phyloP scores from a whole-genome alignment of 2,797 vertebrate species.

The Sebastes goodei region DNA sequence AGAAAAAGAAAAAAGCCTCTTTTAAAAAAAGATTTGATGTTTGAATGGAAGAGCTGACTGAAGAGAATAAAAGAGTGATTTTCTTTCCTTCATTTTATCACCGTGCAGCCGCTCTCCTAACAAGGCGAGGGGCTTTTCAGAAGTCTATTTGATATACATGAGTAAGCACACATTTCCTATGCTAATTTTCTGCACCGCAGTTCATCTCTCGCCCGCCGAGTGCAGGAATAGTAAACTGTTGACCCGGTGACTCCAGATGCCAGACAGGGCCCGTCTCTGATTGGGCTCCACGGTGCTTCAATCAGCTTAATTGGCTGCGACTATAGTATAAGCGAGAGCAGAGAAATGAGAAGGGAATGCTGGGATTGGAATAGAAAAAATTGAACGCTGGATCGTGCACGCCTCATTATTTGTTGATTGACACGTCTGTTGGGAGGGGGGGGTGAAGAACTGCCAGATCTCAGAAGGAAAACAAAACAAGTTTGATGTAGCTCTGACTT shows the following conservation, averaged over 20 bases:
- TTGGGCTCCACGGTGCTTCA: slow-evolving; percentile 62
- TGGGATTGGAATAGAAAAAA: slow-evolving; percentile 29
- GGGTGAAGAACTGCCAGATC: not conserved
- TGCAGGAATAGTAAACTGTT: slow-evolving; percentile 56
- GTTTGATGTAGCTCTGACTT: slow-evolving; percentile 8
- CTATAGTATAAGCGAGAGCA: slow-evolving; percentile 36
- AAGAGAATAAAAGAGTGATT: slow-evolving; percentile 27
- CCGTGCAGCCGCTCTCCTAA: slow-evolving; percentile 7
- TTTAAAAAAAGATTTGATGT: slow-evolving; percentile 38
- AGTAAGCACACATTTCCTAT: slow-evolving; percentile 65
- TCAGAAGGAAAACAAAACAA: slow-evolving; percentile 31
- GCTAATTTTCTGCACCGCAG: slow-evolving; percentile 47
- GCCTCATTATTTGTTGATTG: slow-evolving; percentile 62
- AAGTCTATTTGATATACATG: slow-evolving; percentile 64
- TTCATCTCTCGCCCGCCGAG: slow-evolving; percentile 44
- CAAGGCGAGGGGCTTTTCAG: slow-evolving; percentile 37
- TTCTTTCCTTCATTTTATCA: slow-evolving; percentile 14
- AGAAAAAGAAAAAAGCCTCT: not conserved
- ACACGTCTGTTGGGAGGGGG: slow-evolving; percentile 9
- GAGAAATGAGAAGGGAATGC: slow-evolving; percentile 32
- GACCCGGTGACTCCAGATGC: slow-evolving; percentile 63
- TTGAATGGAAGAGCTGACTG: slow-evolving; percentile 28
- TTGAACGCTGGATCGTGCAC: not conserved
- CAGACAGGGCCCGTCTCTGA: slow-evolving; percentile 53
- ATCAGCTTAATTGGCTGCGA: slow-evolving; percentile 71